phyloP scores from a whole-genome alignment of 2,888 invertebrate genomes.

The Drosophila kanekoi region DNA sequence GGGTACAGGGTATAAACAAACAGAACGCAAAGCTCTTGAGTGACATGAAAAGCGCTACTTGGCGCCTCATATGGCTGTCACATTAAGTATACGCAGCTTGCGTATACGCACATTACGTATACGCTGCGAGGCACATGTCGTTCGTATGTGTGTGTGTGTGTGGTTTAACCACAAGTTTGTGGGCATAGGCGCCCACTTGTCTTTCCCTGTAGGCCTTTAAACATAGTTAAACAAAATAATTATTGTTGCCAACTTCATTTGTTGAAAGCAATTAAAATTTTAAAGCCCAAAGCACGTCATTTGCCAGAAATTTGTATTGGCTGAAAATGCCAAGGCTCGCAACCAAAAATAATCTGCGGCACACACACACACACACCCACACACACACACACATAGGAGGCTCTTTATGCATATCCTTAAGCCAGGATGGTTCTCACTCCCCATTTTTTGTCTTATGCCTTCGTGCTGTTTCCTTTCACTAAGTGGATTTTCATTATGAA shows the following conservation, averaged over 20 bases:
- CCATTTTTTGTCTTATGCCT: constrained; percentile 11
- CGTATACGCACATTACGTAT: constrained; percentile 43
- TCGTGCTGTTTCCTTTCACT: constrained; percentile 34
- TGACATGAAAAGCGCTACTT: constrained; percentile 43
- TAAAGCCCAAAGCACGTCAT: constrained; percentile 14
- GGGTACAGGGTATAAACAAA: constrained; percentile 2
- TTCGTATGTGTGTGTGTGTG: neutral
- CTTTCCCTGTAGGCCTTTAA: neutral
- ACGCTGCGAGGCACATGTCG: constrained; percentile 18
- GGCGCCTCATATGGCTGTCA: constrained; percentile 35
- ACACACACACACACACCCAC: constrained; percentile 21
- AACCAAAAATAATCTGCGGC: constrained; percentile 48
- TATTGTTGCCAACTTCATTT: constrained; percentile 16
- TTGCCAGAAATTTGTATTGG: constrained; percentile 19
- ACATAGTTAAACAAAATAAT: constrained; percentile 19
- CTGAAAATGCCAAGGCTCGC: constrained; percentile 43
- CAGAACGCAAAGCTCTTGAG: constrained; percentile 19
- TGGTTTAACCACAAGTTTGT: constrained; percentile 17
- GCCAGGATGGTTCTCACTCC: constrained; percentile 13
- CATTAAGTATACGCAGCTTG: constrained; percentile 47
- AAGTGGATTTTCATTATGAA: constrained; percentile 67
- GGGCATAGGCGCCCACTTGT: constrained; percentile 4
- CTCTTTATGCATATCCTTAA: constrained; percentile 26
- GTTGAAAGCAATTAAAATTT: constrained; percentile 46
- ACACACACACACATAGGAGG: constrained; percentile 3